These are phyloP conservation scores for Silurus aristotelis DNA, from an alignment of 2,797 vertebrate species.

Conservation along the genomic window DNA sequence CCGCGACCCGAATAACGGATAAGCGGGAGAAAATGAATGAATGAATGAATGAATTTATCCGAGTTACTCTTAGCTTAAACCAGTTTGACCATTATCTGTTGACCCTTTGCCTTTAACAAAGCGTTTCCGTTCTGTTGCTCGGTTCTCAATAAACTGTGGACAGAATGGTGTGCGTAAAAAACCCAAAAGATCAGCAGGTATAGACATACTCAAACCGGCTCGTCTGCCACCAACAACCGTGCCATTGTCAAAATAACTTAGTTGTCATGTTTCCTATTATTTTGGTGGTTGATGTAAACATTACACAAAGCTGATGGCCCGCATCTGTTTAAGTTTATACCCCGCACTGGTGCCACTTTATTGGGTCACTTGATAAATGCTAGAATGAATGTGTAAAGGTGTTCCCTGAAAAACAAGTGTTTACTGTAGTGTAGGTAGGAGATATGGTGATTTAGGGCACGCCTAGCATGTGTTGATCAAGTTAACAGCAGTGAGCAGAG, in stretches of 20 bases:
- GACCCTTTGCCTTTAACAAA: neutral
- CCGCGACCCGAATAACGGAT: too few relatives aligned
- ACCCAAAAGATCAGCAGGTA: neutral
- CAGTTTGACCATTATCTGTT: neutral
- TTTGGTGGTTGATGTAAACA: neutral
- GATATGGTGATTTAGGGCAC: constrained; percentile 24
- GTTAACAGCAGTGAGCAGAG: neutral
- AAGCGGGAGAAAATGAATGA: too few relatives aligned
- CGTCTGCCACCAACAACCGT: neutral
- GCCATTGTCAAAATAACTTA: neutral
- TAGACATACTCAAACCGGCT: neutral
- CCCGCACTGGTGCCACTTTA: neutral
- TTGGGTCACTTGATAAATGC: neutral
- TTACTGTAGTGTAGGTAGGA: too few relatives aligned
- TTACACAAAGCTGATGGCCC: too few relatives aligned
- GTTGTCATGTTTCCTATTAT: neutral
- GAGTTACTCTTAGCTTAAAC: neutral
- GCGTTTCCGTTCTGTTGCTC: neutral
- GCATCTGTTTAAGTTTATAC: neutral
- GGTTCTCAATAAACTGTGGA: neutral
- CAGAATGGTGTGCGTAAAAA: neutral
- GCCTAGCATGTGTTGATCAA: neutral
- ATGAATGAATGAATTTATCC: too few relatives aligned
- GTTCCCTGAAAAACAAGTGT: neutral
- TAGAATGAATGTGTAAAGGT: neutral